Base-by-base conservation (phyloP, 1,140 invertebrate species). In the Zaprionus gabonicus region DNA sequence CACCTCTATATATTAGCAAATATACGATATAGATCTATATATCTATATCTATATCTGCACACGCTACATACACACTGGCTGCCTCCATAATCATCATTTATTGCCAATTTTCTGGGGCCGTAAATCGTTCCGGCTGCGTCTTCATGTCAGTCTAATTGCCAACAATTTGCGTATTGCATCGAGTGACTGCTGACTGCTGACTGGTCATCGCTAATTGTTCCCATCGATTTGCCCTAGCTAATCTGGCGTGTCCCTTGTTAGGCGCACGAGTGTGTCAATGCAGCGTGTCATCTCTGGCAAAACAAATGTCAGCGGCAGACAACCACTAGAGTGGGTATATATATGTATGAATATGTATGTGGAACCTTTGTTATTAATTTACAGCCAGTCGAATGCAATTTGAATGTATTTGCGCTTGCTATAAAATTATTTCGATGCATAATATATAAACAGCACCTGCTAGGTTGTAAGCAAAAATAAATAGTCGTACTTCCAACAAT, bases 151-250 rank as follows among this genome's bases (percentile, higher is more conserved):
- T n/a, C 68, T 60, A 70, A 72, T 67, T 68, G 78, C 70, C 51
- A 57, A 88, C 71, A 84, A 84, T 84, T 74, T 83, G 84, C 84
- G 84, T 51, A 51, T 64, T 87, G 85, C 78, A 70, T 27, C 12
- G 46, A 4, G 9, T 9, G 13, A 23, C 23, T 23, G 0, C 1
- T 1, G 2, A 23, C 23, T 23, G 23, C 23, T 23, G 23, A 23
- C 23, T 64, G 68, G 59, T 58, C 59, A 53, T 46, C 36, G 60
- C 58, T 41, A 49, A 49, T 46, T 69, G 75, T 63, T 71, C 76
- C 71, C 65, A 75, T 56, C 76, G 44, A 71, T 78, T 77, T 74
- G 9, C 4, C 31, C n/a, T 25, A 28, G 7, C 60, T 64, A 71
- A 65, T 76, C 68, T 53, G 34, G 34, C 73, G 62, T 65, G 67